Conservation (phyloP, 2,113 vertebrate species). For the Pelvicachromis taeniatus region DNA sequence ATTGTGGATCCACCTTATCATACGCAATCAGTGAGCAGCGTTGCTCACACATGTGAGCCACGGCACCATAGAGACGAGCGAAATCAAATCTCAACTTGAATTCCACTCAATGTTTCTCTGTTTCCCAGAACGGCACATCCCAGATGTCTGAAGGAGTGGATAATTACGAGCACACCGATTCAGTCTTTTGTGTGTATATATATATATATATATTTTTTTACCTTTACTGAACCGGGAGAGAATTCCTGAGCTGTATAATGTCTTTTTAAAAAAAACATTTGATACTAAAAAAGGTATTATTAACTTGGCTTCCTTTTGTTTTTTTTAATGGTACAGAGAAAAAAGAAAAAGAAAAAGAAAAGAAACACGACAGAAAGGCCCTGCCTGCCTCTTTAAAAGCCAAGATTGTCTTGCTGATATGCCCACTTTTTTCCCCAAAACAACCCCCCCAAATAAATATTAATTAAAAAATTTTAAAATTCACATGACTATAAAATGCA, state of each 20-base stretch:
- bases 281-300: background rate
- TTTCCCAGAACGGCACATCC: background rate
- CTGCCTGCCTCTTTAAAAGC: background rate
- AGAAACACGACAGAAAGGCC: background rate
- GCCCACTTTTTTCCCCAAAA: background rate
- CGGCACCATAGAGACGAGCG: background rate
- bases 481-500: background rate
- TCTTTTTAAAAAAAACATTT: background rate
- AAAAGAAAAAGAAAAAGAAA: accelerated
- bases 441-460: no score
- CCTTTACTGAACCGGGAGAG: background rate
- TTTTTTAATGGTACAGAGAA: background rate
- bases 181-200: background rate
- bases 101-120: background rate
- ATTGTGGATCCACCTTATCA: background rate
- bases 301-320: background rate
- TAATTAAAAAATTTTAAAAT: no score
- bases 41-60: background rate
- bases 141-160: background rate
- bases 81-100: background rate
- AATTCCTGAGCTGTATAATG: background rate
- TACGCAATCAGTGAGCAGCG: background rate
- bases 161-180: background rate
- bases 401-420: background rate
- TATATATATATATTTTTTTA: background rate